Conservation (phyloP, 1,140 invertebrate genomes). For the Dendroctonus ponderosae region DNA sequence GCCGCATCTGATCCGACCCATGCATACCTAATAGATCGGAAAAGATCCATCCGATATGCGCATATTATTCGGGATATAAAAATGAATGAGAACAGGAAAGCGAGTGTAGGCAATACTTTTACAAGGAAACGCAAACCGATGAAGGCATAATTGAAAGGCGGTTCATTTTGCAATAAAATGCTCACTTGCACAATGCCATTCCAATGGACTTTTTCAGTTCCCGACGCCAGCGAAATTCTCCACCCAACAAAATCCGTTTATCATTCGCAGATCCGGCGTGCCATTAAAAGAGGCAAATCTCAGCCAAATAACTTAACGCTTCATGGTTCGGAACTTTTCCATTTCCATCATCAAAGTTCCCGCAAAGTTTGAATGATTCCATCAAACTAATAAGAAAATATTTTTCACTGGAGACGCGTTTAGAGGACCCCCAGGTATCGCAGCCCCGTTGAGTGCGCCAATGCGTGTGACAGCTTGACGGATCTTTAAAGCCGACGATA, state of each 20-base stretch:
- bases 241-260: neutral
- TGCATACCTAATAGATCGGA: conserved; percentile 25
- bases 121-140: neutral
- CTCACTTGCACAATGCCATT: neutral
- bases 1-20: conserved; percentile 21
- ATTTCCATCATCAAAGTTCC: conserved; percentile 23
- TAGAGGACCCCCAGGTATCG: conserved; percentile 18
- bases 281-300: conserved; percentile 1
- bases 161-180: too few species aligned
- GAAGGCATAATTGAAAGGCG: neutral
- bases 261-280: neutral
- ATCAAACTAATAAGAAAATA: conserved; percentile 27
- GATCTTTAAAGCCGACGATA: conserved; percentile 15
- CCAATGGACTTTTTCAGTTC: neutral
- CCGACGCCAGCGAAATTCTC: neutral
- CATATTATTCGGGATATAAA: neutral
- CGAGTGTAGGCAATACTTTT: neutral
- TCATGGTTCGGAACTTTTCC: conserved; percentile 11
- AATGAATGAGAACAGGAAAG: neutral
- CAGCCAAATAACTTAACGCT: neutral
- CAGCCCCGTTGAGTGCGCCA: conserved; percentile 12
- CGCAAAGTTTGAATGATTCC: conserved; percentile 22
- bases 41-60: conserved; percentile 3
- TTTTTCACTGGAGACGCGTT: conserved; percentile 21
- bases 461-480: conserved; percentile 30